Conservation (phyloP, 2,797 vertebrate genomes). For the Luscinia megarhynchos region DNA sequence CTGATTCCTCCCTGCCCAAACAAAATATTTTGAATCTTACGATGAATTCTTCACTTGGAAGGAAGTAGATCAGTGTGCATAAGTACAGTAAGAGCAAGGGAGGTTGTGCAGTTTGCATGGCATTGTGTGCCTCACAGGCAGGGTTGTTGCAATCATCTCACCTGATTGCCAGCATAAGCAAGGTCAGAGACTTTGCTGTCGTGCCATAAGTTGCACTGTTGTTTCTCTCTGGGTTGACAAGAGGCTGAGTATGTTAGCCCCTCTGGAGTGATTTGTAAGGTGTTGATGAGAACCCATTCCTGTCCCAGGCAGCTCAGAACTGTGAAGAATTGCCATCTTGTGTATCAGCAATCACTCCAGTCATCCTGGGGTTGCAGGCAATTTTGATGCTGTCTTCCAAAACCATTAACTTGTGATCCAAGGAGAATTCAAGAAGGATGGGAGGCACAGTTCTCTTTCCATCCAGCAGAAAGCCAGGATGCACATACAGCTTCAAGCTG, state of each 20-base stretch:
- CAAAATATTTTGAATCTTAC: background rate
- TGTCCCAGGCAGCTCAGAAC: background rate
- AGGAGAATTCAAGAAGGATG: background rate
- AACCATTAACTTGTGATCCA: background rate
- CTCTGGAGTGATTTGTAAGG: background rate
- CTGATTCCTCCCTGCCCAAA: background rate
- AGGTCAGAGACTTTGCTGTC: background rate
- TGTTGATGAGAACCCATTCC: accelerated
- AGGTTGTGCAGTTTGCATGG: background rate
- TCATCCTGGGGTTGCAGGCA: background rate
- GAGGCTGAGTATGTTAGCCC: background rate
- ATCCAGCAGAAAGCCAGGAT: background rate
- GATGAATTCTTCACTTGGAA: background rate
- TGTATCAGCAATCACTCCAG: background rate
- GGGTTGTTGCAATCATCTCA: background rate
- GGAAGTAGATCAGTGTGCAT: background rate
- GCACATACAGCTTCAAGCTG: background rate
- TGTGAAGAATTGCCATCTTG: background rate
- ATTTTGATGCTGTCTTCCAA: background rate
- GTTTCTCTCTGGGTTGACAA: background rate
- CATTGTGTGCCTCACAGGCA: background rate
- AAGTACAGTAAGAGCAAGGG: background rate
- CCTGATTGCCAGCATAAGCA: background rate
- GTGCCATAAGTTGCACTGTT: background rate
- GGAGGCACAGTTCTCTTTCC: background rate